These are phyloP conservation scores for rat (Rattus norvegicus) DNA, from an alignment of 2,113 vertebrate species.

Conservation along the genomic window DNA sequence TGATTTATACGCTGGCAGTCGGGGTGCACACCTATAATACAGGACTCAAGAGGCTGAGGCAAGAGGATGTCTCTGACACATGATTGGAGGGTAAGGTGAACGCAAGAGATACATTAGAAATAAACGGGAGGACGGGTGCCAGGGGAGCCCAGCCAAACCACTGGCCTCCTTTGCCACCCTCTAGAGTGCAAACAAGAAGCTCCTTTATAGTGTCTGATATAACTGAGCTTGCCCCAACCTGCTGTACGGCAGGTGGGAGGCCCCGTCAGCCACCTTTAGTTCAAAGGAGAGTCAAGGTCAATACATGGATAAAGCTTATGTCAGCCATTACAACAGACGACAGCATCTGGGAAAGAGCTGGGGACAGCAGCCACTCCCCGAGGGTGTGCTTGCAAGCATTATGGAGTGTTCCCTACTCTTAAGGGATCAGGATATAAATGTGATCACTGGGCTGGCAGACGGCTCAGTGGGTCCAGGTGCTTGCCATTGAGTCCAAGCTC, in stretches of 20 bases:
- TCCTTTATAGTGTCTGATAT: background rate
- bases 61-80: background rate
- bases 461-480: background rate
- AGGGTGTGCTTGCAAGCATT: background rate
- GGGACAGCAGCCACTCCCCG: background rate
- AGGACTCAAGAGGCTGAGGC: background rate
- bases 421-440: background rate
- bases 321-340: background rate
- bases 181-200: background rate
- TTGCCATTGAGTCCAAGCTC: background rate
- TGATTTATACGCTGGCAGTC: background rate
- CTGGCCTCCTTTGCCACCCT: background rate
- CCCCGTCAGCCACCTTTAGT: background rate
- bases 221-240: background rate
- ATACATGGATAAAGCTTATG: background rate
- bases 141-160: background rate
- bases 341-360: no score
- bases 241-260: background rate
- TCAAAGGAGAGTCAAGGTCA: slow-evolving; percentile 19
- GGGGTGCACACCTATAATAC: background rate
- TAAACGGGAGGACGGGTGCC: background rate
- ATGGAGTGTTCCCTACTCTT: background rate
- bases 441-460: background rate
- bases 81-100: background rate
- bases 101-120: background rate